These are phyloP conservation scores for Latrodectus geometricus DNA, from an alignment of 1,140 invertebrate genomes.

Conservation along the genomic window DNA sequence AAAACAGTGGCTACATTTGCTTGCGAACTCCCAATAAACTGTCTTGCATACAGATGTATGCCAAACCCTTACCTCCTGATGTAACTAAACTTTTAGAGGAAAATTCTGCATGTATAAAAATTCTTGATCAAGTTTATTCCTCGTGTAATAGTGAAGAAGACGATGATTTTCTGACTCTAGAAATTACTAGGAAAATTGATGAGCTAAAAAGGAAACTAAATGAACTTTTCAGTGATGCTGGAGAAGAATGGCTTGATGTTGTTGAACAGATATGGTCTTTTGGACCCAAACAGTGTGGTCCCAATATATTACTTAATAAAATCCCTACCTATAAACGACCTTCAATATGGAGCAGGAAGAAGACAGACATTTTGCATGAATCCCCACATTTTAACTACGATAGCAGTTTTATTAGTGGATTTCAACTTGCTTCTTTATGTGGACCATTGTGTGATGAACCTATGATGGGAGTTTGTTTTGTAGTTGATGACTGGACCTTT, in stretches of 20 bases:
- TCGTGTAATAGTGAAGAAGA: slow-evolving; percentile 35
- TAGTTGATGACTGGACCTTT: slow-evolving; percentile 83
- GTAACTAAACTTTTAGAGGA: slow-evolving; percentile 80
- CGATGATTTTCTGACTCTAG: slow-evolving; percentile 41
- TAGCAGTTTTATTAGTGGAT: slow-evolving; percentile 90
- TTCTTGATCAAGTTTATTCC: slow-evolving; percentile 70
- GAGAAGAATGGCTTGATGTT: slow-evolving; percentile 73
- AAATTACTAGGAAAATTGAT: slow-evolving; percentile 64
- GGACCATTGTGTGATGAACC: slow-evolving; percentile 96
- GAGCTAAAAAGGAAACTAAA: slow-evolving; percentile 77
- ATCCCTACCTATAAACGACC: slow-evolving; percentile 67
- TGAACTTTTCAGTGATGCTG: slow-evolving; percentile 74
- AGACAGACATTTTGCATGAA: slow-evolving; percentile 24
- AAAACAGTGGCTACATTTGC: slow-evolving; percentile 71
- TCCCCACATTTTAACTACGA: slow-evolving; percentile 72
- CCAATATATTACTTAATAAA: slow-evolving; percentile 88
- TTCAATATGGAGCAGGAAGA: slow-evolving; percentile 50
- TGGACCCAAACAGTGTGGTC: slow-evolving; percentile 88
- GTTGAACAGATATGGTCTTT: slow-evolving; percentile 88
- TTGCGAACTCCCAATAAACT: slow-evolving; percentile 80
- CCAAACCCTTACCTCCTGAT: slow-evolving; percentile 81
- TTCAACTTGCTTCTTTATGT: slow-evolving; percentile 88
- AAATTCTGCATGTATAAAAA: slow-evolving; percentile 74
- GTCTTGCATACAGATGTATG: slow-evolving; percentile 81
- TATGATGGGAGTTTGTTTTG: slow-evolving; percentile 93